Evolutionary conservation across 2,113 vertebrate genomes (phyloP).

Genomic region (Shinisaurus crocodilurus): DNA sequence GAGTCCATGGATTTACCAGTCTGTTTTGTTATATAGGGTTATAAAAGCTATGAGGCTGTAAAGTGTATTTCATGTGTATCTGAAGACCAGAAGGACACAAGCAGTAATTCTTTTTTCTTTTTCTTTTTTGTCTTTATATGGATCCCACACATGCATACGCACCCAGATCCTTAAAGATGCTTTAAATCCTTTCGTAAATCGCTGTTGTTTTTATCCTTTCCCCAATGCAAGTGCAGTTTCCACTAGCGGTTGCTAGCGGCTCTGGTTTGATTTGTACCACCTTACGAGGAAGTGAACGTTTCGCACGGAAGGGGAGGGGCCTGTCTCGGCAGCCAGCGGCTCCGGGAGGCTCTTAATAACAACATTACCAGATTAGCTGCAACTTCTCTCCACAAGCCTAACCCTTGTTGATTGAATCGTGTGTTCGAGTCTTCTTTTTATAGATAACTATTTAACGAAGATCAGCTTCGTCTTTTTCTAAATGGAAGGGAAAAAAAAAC

Average conservation of each 20-base stretch:
- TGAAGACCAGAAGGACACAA: background rate
- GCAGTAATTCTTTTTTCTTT: background rate
- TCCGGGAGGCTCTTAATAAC: constrained; percentile 61
- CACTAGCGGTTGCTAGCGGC: constrained; percentile 68
- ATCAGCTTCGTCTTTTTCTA: constrained; percentile 36
- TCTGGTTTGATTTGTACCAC: constrained; percentile 96
- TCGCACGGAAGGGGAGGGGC: constrained; percentile 98
- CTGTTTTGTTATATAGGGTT: background rate
- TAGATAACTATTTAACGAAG: background rate
- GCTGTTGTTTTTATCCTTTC: background rate
- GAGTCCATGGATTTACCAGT: background rate
- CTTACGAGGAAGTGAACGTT: constrained; percentile 95
- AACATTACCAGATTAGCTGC: constrained; percentile 53
- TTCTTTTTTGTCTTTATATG: background rate
- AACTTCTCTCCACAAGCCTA: constrained; percentile 43
- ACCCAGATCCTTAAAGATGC: background rate
- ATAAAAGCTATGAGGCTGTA: constrained; percentile 3
- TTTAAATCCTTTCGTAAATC: constrained; percentile 9
- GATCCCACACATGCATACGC: background rate
- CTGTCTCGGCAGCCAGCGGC: constrained; percentile 67
- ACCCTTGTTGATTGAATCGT: constrained; percentile 25
- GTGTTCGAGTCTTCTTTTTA: background rate
- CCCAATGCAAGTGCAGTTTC: background rate
- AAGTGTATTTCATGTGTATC: background rate
- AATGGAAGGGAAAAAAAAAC: constrained; percentile 31